These are phyloP conservation scores for Synanthedon myopaeformis DNA, from an alignment of 2,888 invertebrate genomes.

Conservation along the genomic window DNA sequence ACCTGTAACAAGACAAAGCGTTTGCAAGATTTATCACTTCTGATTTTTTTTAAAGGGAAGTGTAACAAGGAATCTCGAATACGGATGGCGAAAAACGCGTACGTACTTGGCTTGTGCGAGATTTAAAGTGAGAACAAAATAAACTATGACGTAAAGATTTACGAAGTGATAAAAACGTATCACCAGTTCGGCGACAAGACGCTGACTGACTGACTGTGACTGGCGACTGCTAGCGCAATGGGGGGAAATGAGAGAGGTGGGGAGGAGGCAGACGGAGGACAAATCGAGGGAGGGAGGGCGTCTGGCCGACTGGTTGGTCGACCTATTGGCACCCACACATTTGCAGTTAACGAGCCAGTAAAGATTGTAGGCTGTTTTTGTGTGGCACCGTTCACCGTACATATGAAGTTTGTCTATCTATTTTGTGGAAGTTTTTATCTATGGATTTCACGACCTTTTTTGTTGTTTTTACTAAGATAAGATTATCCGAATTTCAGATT, in stretches of 20 bases:
- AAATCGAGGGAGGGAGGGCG: constrained; percentile 59
- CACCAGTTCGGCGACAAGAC: constrained; percentile 29
- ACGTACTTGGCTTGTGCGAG: constrained; percentile 31
- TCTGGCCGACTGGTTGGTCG: constrained; percentile 67
- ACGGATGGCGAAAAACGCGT: constrained; percentile 19
- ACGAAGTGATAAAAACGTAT: constrained; percentile 22
- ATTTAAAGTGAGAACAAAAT: constrained; percentile 50
- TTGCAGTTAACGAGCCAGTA: constrained; percentile 33
- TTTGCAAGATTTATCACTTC: constrained; percentile 38
- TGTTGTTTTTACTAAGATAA: background rate
- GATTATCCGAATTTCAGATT: background rate
- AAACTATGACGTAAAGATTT: constrained; percentile 57
- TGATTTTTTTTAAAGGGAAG: constrained; percentile 14
- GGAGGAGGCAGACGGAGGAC: constrained; percentile 39
- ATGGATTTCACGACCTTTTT: no score
- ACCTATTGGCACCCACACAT: constrained; percentile 58
- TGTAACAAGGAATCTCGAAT: constrained; percentile 13
- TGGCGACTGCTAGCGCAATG: constrained; percentile 40
- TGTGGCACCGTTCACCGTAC: constrained; percentile 29
- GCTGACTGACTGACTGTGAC: constrained; percentile 49
- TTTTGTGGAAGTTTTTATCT: background rate
- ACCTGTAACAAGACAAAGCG: constrained; percentile 69
- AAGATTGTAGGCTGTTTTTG: constrained; percentile 43
- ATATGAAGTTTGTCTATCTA: constrained; percentile 11
- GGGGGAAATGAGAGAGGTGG: constrained; percentile 31